phyloP scores from a whole-genome alignment of 37 sponge, comb jelly and placozoan species.

The Petrosia ficiformis region DNA sequence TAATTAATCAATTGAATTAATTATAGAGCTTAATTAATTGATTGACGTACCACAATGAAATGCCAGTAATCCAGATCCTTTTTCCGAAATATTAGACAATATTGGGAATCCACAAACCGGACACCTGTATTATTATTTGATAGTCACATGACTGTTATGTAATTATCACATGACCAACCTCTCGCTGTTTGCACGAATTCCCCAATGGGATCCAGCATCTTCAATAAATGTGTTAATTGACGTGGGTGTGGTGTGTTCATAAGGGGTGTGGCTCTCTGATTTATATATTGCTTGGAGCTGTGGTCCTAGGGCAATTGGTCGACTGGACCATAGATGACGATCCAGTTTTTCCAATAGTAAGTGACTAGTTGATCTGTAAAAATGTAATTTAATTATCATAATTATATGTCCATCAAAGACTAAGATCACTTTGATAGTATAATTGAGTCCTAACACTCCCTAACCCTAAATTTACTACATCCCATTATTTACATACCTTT shows the following conservation, averaged over 20 bases:
- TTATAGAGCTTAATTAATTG: no score
- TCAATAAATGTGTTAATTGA: background rate
- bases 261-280: constrained; percentile 5
- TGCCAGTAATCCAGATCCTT: constrained; percentile 15
- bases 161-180: background rate
- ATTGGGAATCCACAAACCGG: constrained; percentile 21
- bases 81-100: constrained; percentile 19
- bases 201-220: background rate
- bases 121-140: constrained; percentile 6
- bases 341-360: constrained; percentile 50
- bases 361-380: constrained; percentile 19
- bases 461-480: background rate
- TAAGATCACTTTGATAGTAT: no score
- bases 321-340: constrained; percentile 51
- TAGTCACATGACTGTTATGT: background rate
- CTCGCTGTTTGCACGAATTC: background rate
- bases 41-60: constrained; percentile 62
- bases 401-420: no score
- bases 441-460: no score
- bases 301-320: constrained; percentile 35
- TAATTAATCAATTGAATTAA: no score
- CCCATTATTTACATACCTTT: background rate
- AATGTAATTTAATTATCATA: background rate
- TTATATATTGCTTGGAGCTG: constrained; percentile 15
- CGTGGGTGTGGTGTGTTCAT: background rate